These are phyloP conservation scores for Tetragonula clypearis DNA, from an alignment of 1,140 invertebrate genomes.

Conservation along the genomic window DNA sequence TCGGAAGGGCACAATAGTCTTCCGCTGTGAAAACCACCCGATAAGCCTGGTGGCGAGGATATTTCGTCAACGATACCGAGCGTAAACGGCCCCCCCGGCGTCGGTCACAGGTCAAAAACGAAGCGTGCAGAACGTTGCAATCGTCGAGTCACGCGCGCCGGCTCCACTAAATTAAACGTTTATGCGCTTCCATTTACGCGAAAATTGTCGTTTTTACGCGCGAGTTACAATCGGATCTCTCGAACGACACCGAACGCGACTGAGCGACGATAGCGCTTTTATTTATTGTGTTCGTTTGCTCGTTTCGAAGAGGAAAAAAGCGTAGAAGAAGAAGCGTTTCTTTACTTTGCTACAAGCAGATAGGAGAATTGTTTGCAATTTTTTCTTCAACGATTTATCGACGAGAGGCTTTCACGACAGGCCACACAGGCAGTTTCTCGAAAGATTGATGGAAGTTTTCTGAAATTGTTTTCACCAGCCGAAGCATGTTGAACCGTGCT, in stretches of 20 bases:
- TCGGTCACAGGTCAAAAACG: slow-evolving; percentile 28
- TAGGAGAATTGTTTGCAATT: too few relatives aligned
- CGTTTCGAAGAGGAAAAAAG: too few relatives aligned
- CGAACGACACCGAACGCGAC: neutral
- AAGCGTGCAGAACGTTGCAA: neutral
- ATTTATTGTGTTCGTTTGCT: neutral
- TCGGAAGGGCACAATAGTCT: neutral
- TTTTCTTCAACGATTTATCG: too few relatives aligned
- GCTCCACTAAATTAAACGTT: slow-evolving; percentile 2
- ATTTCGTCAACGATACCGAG: slow-evolving; percentile 41
- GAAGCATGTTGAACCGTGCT: too few relatives aligned
- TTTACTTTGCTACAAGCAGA: too few relatives aligned
- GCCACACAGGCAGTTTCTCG: too few relatives aligned
- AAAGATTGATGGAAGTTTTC: too few relatives aligned
- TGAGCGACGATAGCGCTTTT: neutral
- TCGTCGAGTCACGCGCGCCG: neutral
- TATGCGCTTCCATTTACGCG: neutral
- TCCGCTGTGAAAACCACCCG: slow-evolving; percentile 20
- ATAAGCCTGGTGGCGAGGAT: slow-evolving; percentile 21
- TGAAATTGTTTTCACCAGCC: too few relatives aligned
- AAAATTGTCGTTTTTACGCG: neutral
- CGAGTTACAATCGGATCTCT: neutral
- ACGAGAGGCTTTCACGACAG: too few relatives aligned
- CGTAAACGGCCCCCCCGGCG: neutral
- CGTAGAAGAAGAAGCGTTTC: too few relatives aligned